These are phyloP conservation scores for Heliconius charithonia DNA, from an alignment of 2,888 invertebrate species.

Conservation along the genomic window DNA sequence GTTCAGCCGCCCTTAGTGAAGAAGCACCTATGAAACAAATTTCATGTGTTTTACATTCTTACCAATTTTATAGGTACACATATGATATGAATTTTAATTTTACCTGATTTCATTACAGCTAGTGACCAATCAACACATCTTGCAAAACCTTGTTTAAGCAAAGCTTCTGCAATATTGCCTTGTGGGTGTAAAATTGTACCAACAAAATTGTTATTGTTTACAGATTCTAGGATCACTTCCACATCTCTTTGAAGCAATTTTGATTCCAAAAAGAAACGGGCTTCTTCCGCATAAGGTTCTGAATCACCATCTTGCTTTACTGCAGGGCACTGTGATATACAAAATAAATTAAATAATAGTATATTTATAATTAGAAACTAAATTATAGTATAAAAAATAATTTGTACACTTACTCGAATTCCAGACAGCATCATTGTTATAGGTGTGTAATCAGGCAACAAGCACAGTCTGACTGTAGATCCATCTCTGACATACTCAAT, in stretches of 20 bases:
- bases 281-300: constrained; percentile 92
- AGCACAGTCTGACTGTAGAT: constrained; percentile 95
- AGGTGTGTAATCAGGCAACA: constrained; percentile 95
- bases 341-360: constrained; percentile 25
- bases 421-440: constrained; percentile 98
- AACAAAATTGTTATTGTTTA: constrained; percentile 96
- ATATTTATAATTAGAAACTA: constrained; percentile 7
- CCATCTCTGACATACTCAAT: constrained; percentile 99
- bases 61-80: background rate
- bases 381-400: constrained; percentile 11
- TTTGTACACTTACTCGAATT: constrained; percentile 86
- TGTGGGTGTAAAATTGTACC: constrained; percentile 96
- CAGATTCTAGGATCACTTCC: constrained; percentile 94
- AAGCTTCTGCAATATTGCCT: constrained; percentile 96
- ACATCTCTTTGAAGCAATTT: constrained; percentile 95
- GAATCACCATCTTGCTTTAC: constrained; percentile 90
- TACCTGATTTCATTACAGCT: constrained; percentile 77
- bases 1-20: constrained; percentile 92
- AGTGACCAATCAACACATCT: constrained; percentile 87
- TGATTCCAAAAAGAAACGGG: constrained; percentile 96
- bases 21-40: constrained; percentile 85
- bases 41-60: background rate
- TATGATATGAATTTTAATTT: constrained; percentile 37
- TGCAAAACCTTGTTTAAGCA: constrained; percentile 95
- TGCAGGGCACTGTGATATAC: constrained; percentile 85